Percentiles rank a stretch among this genome's conserved stretches.
phyloP scores from a whole-genome alignment of 2,888 invertebrate genomes.

The Andrena bicolor region DNA sequence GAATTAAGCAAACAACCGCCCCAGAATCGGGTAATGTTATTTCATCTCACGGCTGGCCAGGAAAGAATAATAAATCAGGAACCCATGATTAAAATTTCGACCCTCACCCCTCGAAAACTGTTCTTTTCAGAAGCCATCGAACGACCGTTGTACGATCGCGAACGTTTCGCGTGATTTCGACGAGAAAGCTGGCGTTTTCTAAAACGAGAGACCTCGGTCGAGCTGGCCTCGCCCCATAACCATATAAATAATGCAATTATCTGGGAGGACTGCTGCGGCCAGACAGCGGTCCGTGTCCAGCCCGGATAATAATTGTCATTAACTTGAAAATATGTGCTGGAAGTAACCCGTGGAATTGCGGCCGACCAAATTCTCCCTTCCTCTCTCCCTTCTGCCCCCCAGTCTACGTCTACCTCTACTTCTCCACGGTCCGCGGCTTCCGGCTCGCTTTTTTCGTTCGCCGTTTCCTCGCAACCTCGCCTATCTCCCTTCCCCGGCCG shows the following conservation, averaged over 20 bases:
- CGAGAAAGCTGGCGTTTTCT: constrained; percentile 21
- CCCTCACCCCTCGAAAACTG: not conserved
- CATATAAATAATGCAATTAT: constrained; percentile 77
- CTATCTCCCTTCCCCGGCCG: constrained; percentile 62
- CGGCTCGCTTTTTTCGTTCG: constrained; percentile 54
- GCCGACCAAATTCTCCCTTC: constrained; percentile 51
- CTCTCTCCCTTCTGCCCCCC: constrained; percentile 26
- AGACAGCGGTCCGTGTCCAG: constrained; percentile 69
- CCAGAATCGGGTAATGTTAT: constrained; percentile 30
- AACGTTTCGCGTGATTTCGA: not conserved
- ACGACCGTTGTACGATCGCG: not conserved
- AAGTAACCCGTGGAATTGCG: constrained; percentile 76
- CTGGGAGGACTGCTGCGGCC: constrained; percentile 51
- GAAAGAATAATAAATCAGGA: constrained; percentile 35
- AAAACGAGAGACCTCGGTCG: constrained; percentile 13
- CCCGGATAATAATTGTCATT: constrained; percentile 79
- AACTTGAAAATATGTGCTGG: constrained; percentile 79
- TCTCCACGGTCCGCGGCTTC: constrained; percentile 41
- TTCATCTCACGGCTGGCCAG: constrained; percentile 17
- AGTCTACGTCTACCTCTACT: constrained; percentile 40
- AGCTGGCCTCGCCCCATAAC: not conserved
- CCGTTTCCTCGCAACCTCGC: constrained; percentile 51
- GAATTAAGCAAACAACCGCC: constrained; percentile 37
- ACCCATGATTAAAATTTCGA: constrained; percentile 3
- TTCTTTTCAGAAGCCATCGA: not conserved